Evolutionary conservation across 1,140 invertebrate species (phyloP).

Genomic region (Cylas formicarius): DNA sequence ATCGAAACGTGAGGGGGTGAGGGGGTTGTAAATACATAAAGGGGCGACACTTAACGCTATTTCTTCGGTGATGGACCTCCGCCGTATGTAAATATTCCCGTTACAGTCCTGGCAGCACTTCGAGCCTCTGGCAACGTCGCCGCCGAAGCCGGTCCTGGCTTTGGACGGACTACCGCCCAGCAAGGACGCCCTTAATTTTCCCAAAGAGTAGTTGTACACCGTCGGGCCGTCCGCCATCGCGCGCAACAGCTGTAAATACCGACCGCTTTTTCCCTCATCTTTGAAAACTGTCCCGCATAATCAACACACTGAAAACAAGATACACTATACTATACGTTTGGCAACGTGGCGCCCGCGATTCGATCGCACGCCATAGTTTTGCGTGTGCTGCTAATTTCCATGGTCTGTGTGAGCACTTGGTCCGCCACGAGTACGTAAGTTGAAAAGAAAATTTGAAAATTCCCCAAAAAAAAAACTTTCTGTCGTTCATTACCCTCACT

Average conservation of each 20-base stretch:
- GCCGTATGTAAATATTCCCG: neutral
- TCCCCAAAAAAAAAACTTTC: too few relatives aligned
- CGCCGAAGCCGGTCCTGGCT: constrained; percentile 23
- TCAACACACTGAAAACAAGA: too few relatives aligned
- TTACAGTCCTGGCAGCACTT: constrained; percentile 26
- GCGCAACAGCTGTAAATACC: neutral
- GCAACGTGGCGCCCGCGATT: too few relatives aligned
- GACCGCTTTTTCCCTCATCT: neutral
- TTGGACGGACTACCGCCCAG: constrained; percentile 19
- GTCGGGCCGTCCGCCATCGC: too few relatives aligned
- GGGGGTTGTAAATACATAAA: neutral
- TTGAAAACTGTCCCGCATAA: too few relatives aligned
- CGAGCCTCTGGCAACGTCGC: constrained; percentile 17
- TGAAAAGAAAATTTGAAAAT: too few relatives aligned
- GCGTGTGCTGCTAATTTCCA: too few relatives aligned
- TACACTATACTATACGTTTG: too few relatives aligned
- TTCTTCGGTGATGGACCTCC: constrained; percentile 11
- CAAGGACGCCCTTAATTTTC: constrained; percentile 24
- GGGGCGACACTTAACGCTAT: constrained; percentile 1
- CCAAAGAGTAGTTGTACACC: constrained; percentile 26
- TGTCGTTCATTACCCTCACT: too few relatives aligned
- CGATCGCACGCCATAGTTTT: too few relatives aligned
- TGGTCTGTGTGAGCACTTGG: too few relatives aligned
- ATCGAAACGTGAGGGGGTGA: neutral
- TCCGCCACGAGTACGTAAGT: too few relatives aligned